A percentile compares a stretch with the other conserved stretches of the same genome.
These are phyloP conservation scores for Mola mola DNA, from an alignment of 2,113 vertebrate genomes.

Conservation along the genomic window DNA sequence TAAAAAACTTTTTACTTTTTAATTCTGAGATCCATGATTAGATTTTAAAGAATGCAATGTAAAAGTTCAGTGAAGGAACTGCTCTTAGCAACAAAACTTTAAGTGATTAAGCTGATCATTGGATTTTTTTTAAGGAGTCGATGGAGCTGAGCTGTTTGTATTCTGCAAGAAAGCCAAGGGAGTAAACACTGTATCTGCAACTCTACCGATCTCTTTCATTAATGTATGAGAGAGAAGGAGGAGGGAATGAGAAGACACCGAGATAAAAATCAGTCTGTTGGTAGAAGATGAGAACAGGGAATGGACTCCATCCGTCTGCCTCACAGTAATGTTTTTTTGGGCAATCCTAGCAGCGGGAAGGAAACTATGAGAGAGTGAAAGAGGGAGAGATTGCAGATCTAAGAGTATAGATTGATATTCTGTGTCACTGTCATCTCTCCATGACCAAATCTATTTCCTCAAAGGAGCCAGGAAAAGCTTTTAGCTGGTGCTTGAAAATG, in stretches of 20 bases:
- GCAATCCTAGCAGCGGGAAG: constrained; percentile 23
- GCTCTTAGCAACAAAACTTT: not conserved
- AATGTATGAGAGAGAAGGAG: not conserved
- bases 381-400: constrained; percentile 46
- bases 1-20: no score
- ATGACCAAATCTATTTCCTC: constrained; percentile 76
- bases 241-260: not conserved
- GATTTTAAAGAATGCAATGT: not conserved
- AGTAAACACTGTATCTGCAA: not conserved
- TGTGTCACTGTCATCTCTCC: constrained; percentile 68
- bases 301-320: not conserved
- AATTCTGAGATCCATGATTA: constrained; percentile 3
- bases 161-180: not conserved
- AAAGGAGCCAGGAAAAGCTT: constrained; percentile 74
- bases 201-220: not conserved
- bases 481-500: constrained; percentile 68
- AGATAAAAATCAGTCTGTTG: constrained; percentile 4
- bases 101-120: not conserved
- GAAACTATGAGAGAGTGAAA: constrained; percentile 30
- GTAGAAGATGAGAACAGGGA: not conserved
- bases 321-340: constrained; percentile 5
- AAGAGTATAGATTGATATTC: constrained; percentile 66
- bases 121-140: not conserved
- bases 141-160: not conserved
- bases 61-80: not conserved